These are phyloP conservation scores for Cyprinodon brontotheroides DNA, from an alignment of 2,113 vertebrate genomes.

Conservation along the genomic window DNA sequence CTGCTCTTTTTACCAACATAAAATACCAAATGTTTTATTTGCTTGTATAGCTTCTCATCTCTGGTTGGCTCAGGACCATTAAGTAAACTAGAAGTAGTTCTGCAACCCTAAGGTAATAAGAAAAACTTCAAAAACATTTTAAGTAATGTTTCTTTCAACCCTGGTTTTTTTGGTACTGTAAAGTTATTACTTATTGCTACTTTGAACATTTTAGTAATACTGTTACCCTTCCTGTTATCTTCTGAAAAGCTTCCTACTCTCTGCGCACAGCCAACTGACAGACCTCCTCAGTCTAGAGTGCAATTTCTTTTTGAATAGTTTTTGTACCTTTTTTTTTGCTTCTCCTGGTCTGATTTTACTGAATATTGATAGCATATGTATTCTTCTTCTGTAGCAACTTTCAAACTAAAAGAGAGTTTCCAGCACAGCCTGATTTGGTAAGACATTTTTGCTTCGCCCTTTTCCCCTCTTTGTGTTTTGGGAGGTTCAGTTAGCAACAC, in stretches of 20 bases:
- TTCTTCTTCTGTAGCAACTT: not conserved
- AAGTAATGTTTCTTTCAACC: no score
- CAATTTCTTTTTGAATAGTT: not conserved
- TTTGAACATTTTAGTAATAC: not conserved
- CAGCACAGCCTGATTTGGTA: not conserved
- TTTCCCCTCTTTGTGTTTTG: constrained; percentile 18
- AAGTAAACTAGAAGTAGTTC: no score
- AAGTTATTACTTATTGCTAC: no score
- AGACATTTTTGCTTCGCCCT: not conserved
- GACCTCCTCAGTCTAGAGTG: not conserved
- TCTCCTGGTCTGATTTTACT: not conserved
- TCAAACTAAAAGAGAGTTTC: not conserved
- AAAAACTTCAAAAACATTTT: no score
- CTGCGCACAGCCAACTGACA: not conserved
- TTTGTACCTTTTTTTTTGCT: not conserved
- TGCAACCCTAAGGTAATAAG: no score
- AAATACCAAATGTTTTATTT: no score
- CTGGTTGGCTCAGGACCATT: no score
- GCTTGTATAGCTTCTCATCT: no score
- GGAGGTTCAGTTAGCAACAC: constrained; percentile 9
- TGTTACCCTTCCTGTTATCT: not conserved
- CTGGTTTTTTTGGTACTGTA: no score
- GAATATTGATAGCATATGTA: not conserved
- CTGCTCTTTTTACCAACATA: no score
- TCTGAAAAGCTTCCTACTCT: not conserved